phyloP scores from a whole-genome alignment of 1,140 invertebrate species.

The Bilobella aurantiaca region DNA sequence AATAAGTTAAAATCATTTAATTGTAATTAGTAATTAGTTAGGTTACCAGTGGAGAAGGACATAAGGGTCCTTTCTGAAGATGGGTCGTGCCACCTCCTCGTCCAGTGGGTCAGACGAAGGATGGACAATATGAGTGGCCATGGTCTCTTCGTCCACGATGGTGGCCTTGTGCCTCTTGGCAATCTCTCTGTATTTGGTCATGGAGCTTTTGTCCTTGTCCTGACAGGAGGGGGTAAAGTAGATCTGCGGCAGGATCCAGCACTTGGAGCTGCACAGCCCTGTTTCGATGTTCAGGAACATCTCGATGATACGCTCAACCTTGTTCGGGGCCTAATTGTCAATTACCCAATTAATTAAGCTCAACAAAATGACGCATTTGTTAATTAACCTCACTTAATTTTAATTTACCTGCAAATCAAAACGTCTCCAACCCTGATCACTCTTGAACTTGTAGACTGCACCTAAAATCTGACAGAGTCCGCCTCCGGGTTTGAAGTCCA shows the following conservation, averaged over 20 bases:
- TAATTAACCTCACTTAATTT: constrained; percentile 9
- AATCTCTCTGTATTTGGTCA: constrained; percentile 74
- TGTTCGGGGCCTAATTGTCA: constrained; percentile 58
- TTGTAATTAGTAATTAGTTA: constrained; percentile 42
- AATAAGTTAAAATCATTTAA: not conserved
- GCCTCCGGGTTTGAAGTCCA: constrained; percentile 89
- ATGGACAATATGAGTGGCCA: constrained; percentile 85
- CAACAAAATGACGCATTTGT: not conserved
- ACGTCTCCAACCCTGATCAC: constrained; percentile 86
- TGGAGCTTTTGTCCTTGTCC: constrained; percentile 73
- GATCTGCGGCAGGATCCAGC: constrained; percentile 64
- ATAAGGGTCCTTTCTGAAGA: constrained; percentile 68
- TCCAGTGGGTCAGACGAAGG: constrained; percentile 68
- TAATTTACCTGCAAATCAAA: constrained; percentile 68
- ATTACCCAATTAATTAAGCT: constrained; percentile 2
- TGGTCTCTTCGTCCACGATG: constrained; percentile 67
- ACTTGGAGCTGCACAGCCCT: constrained; percentile 66
- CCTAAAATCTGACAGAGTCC: constrained; percentile 83
- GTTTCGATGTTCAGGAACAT: constrained; percentile 89
- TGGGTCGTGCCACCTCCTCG: constrained; percentile 83
- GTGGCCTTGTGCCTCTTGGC: constrained; percentile 75
- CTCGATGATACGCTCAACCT: constrained; percentile 84
- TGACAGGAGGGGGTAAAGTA: constrained; percentile 53
- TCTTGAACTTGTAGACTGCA: constrained; percentile 88
- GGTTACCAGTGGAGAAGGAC: constrained; percentile 81